Base-by-base conservation (phyloP, 1,140 invertebrate genomes). In the Hypsibius dujardini region DNA sequence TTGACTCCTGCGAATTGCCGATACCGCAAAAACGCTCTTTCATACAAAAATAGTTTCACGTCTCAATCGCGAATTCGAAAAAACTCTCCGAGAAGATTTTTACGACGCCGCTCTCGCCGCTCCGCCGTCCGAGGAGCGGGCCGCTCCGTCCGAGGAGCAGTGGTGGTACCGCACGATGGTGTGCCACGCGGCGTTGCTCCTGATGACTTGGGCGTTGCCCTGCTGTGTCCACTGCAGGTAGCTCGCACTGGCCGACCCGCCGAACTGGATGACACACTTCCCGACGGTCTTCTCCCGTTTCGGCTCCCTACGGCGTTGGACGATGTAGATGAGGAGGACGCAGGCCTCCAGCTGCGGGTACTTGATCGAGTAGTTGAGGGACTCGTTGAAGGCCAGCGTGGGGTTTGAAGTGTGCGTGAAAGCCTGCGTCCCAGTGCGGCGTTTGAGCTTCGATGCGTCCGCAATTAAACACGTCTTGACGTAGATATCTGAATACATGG, bases 181-280 rank as follows among this genome's bases (percentile, higher is more conserved):
- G 42, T 67, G 62, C 62, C 62, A 67, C 62, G 45, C 45, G 12
- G 62, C 62, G 42, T 15, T 67, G 45, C 62, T 67, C 3, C 62
- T 12, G 7, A 67, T 67, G 42, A 67, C 42, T 42, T 12, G 42
- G 62, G 62, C 12, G 45, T 42, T 67, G 3, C 12, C 62, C 42
- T 67, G 62, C 45, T 67, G 62, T 45, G 12, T 12, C 62, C 62
- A 67, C 42, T 67, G 62, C 62, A 67, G 45, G 42, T 67, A 67
- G 12, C 62, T 42, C 12, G 12, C 62, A 42, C 3, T 67, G 7
- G 12, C 42, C 3, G 62, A 12, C 12, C 62, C 62, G 3, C 62
- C 62, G 62, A 67, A 67, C 3, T 12, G 62, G 12, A 12, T 42
- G 3, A 67, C 42, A 42, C 62, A 67, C 42, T 67, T 67, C 45